Evolutionary conservation across 2,797 vertebrate genomes (phyloP), one percentile per base, ranked within the genome.

Genomic region (Melanotaenia pygmaea): DNA sequence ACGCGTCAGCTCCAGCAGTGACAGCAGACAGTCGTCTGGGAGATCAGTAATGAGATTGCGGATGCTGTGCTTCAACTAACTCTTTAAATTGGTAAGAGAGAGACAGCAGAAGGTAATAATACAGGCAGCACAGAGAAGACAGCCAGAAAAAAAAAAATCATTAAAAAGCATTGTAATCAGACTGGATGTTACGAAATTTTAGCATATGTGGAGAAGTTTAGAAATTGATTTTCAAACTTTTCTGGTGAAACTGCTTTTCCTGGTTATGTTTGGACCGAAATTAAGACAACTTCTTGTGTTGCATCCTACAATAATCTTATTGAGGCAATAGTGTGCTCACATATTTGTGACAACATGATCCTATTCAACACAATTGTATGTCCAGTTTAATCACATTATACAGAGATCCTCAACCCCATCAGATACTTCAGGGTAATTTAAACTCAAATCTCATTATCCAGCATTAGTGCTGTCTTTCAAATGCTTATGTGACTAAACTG

Each of bases 21-120:
- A 80, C 74, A 70, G 74, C 67, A 67, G 77, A 71, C 76, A 32
- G 71, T 78, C 65, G 22, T 65, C 47, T 18, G 64, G 47, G 38
- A 75, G 80, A 88, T 88, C 74, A 82, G 74, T 85, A 82, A 76
- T 56, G 68, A 81, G 77, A 67, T 76, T 87, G 80, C 90, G 81
- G 81, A 88, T 65, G 80, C 74, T 35, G 64, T 30, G 64, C 53
- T 35, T 82, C 66, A 65, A 79, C 77, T 16, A 66, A 77, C 50
- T 83, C 50, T 67, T 28, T 64, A 56, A 84, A 66, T 63, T 26
- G 43, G 72, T 13, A 14, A 9, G 59, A 26, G 43, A 68, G 45
- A 81, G 66, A 54, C 57, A 57, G 58, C 50, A 20, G 68, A 67
- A 50, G 22, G 3, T 61, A 35, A 64, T 50, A 43, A 20, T n/a